phyloP scores from a whole-genome alignment of 2,797 vertebrate species.

The Acanthurus tractus region DNA sequence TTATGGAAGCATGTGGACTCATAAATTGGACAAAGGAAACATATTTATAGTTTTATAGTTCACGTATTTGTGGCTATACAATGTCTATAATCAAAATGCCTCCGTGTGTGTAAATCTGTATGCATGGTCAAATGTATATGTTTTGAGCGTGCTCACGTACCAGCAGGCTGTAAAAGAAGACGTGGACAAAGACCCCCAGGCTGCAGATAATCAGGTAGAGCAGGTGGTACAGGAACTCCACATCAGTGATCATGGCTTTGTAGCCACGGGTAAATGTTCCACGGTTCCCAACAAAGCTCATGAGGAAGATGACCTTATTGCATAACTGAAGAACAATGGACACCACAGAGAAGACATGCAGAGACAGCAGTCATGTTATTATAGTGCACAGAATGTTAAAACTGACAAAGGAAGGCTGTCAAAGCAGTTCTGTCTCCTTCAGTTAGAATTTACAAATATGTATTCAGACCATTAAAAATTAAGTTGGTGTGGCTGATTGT shows the following conservation, averaged over 20 bases:
- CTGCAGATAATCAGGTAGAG: slow-evolving; percentile 95
- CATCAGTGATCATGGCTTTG: slow-evolving; percentile 95
- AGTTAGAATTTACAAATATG: background rate
- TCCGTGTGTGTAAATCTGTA: background rate
- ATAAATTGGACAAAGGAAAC: background rate
- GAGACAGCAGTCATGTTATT: background rate
- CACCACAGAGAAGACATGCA: slow-evolving; percentile 1
- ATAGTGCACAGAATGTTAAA: background rate
- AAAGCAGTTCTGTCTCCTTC: background rate
- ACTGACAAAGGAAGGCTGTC: background rate
- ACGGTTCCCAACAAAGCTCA: slow-evolving; percentile 97
- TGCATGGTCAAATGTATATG: background rate
- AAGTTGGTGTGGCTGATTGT: slow-evolving; percentile 7
- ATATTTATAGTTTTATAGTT: too few species aligned
- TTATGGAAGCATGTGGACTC: background rate
- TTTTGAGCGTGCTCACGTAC: slow-evolving; percentile 80
- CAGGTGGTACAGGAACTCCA: slow-evolving; percentile 98
- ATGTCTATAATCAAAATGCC: background rate
- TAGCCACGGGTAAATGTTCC: slow-evolving; percentile 97
- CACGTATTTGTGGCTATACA: too few species aligned
- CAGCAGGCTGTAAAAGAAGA: slow-evolving; percentile 98
- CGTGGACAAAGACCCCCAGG: slow-evolving; percentile 97
- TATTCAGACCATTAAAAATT: slow-evolving; percentile 2
- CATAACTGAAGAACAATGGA: slow-evolving; percentile 86
- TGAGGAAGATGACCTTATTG: slow-evolving; percentile 98